A percentile compares a stretch with the other conserved stretches of the same genome.
phyloP scores from a whole-genome alignment of 2,113 vertebrate genomes.

The Ancistrus triradiatus region DNA sequence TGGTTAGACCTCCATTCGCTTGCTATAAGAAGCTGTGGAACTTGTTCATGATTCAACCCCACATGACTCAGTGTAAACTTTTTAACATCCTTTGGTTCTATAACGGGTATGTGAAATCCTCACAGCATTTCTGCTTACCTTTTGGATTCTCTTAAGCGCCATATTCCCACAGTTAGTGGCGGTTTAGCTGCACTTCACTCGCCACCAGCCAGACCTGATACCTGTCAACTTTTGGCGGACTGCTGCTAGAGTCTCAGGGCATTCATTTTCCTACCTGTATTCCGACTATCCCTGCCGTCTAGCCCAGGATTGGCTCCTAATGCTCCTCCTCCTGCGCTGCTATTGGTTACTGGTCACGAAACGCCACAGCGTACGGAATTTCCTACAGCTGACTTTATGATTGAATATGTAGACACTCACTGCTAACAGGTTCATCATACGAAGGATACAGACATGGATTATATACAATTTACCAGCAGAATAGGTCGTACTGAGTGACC shows the following conservation, averaged over 20 bases:
- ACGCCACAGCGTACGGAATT: too few relatives aligned
- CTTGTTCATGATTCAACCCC: too few relatives aligned
- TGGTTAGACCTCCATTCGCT: neutral
- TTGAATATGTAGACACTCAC: too few relatives aligned
- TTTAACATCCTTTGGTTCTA: too few relatives aligned
- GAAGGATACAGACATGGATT: too few relatives aligned
- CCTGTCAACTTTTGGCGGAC: slow-evolving; percentile 14
- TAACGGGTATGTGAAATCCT: neutral
- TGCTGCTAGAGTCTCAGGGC: slow-evolving; percentile 8
- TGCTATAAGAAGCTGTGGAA: too few relatives aligned
- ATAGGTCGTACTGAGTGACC: too few relatives aligned
- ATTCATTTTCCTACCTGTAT: neutral
- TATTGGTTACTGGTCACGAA: neutral
- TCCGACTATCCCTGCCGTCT: neutral
- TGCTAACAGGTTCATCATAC: too few relatives aligned
- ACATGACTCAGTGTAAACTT: too few relatives aligned
- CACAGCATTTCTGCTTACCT: slow-evolving; percentile 50
- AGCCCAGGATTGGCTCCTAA: neutral
- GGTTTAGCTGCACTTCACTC: slow-evolving; percentile 16
- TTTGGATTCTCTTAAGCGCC: slow-evolving; percentile 72
- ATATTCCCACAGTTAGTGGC: slow-evolving; percentile 51
- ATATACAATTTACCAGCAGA: too few relatives aligned
- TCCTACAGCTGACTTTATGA: too few relatives aligned
- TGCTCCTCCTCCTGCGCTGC: accelerated
- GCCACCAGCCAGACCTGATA: neutral